Evolutionary conservation across 2,888 invertebrate genomes (phyloP), one percentile per base, ranked within the genome.

Genomic region (Cephus nigrinus): DNA sequence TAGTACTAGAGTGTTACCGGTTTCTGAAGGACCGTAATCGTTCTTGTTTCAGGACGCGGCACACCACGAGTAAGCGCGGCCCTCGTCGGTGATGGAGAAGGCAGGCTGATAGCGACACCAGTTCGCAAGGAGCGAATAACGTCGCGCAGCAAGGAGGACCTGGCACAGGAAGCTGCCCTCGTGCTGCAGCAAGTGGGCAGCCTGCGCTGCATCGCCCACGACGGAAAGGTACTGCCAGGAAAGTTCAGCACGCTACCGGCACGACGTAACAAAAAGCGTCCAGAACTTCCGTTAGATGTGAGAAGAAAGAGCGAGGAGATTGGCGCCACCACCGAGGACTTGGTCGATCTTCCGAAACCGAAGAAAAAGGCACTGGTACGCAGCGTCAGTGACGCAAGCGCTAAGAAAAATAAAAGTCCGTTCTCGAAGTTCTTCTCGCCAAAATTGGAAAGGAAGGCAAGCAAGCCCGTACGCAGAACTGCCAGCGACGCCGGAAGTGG

Each of bases 131-230:
- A 94, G 89, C 94, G 95, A 80, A 95, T 96, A 84, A 94, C 94
- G 75, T 94, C 95, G 87, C 92, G 95, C 69, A 95, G 96, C 78
- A 95, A 95, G 88, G 93, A 95, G 88, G 94, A 95, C 88, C 93
- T 96, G 74, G 95, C 95, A 74, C 93, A 95, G 87, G 97, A 97
- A 92, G 96, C 96, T 40, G 96, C 95, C 81, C 93, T 94, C 87
- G 96, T 96, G 55, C 92, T 96, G 75, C 94, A 95, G 34, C 96
- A 96, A 90, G 96, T 95, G 0, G 94, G 95, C 84, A 94, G 94
- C 87, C 93, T 96, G 82, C 94, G 94, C 78, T 96, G 96, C 89
- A 92, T 86, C 86, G 92, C 87, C 84, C 88, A 88, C 82, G 88
- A 90, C 82, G 89, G 89, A 76, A 84, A 87, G 79, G 87, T 88